phyloP scores from a whole-genome alignment of 2,113 vertebrate species.

The Pardalotus punctatus region DNA sequence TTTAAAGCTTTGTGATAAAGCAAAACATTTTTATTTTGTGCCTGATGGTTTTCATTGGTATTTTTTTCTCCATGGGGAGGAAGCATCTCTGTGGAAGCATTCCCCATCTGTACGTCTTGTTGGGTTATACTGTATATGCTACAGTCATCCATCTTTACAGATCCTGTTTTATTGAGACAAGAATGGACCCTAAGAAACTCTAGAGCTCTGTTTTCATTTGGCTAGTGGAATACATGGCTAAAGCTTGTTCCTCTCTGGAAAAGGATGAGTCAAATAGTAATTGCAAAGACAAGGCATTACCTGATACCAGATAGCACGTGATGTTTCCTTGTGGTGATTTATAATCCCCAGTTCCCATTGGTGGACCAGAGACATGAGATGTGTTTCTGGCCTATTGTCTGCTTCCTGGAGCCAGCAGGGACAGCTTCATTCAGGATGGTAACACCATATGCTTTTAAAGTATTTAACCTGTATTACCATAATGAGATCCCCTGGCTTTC shows the following conservation, averaged over 20 bases:
- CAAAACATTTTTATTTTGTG: background rate
- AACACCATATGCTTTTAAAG: slow-evolving; percentile 39
- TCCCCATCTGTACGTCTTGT: background rate
- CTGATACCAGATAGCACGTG: background rate
- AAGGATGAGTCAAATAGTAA: slow-evolving; percentile 18
- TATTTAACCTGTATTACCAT: slow-evolving; percentile 61
- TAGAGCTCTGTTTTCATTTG: background rate
- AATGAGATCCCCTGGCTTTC: slow-evolving; percentile 49
- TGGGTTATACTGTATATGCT: background rate
- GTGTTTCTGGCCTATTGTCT: slow-evolving; percentile 34
- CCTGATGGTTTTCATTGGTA: background rate
- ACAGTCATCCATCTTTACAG: background rate
- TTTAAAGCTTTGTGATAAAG: background rate
- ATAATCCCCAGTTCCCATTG: background rate
- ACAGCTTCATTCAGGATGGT: slow-evolving; percentile 41
- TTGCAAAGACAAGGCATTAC: slow-evolving; percentile 37
- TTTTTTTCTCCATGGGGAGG: background rate
- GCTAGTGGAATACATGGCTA: background rate
- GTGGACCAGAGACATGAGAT: background rate
- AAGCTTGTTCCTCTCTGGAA: background rate
- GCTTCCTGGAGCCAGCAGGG: background rate
- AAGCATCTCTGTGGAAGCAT: background rate
- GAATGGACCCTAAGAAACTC: background rate
- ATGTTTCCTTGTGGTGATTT: slow-evolving; percentile 4
- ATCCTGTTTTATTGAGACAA: background rate